phyloP scores from a whole-genome alignment of 2,888 invertebrate genomes.

The Apotomis betuletana region DNA sequence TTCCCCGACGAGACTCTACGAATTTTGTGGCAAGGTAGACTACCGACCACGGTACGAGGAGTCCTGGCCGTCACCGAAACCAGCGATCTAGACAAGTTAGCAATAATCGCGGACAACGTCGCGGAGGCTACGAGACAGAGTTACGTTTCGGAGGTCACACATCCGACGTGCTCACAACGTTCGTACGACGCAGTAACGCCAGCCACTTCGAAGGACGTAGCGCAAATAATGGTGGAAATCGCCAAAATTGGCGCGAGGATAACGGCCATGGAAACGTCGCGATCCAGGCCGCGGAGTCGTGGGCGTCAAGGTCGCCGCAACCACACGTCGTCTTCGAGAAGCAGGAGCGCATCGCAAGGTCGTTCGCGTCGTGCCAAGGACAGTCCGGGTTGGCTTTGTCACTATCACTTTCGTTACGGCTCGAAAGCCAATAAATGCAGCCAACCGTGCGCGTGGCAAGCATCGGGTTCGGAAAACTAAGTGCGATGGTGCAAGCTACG shows the following conservation, averaged over 20 bases:
- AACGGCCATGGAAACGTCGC: no score
- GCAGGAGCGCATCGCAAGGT: no score
- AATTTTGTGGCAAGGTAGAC: constrained; percentile 3
- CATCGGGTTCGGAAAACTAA: constrained; percentile 1
- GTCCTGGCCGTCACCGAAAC: constrained; percentile 6
- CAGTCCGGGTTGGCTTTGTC: no score
- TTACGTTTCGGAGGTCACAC: constrained; percentile 6
- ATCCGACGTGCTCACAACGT: not conserved
- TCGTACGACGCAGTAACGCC: no score
- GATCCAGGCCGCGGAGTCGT: no score
- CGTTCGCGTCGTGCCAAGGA: no score
- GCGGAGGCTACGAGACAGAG: not conserved
- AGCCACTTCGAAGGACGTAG: no score
- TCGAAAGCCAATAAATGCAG: not conserved
- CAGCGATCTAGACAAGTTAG: constrained; percentile 1
- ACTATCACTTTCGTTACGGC: not conserved
- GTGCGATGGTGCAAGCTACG: not conserved
- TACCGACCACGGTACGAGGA: constrained; percentile 1
- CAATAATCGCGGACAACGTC: not conserved
- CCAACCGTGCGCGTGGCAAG: constrained; percentile 1
- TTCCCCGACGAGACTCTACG: constrained; percentile 11
- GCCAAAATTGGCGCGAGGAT: no score
- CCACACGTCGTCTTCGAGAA: no score
- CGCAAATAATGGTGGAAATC: not conserved
- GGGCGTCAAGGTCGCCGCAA: no score